Conservation (phyloP, 2,113 vertebrate genomes). For the Strix aluco region DNA sequence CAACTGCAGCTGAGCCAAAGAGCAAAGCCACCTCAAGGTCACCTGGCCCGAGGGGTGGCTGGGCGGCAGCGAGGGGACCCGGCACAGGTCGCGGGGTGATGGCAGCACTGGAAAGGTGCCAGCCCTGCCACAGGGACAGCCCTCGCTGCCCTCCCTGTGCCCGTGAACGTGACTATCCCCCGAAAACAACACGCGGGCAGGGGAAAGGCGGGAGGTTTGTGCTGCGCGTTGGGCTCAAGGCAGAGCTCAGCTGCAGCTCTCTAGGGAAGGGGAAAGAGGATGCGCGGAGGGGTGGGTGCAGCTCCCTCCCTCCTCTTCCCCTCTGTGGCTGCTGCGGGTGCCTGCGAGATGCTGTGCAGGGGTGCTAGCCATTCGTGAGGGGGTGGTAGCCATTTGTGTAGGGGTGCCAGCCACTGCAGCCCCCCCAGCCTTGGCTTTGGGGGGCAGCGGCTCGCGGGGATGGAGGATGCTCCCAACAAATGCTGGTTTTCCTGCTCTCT, state of each 20-base stretch:
- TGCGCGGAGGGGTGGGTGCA: fast-evolving
- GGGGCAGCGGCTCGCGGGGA: fast-evolving
- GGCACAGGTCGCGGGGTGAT: fast-evolving
- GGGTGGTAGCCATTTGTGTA: background rate
- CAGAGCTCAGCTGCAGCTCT: fast-evolving
- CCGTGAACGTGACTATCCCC: fast-evolving
- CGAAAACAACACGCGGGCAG: fast-evolving
- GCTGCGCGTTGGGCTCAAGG: fast-evolving
- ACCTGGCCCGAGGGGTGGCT: background rate
- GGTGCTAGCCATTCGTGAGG: background rate
- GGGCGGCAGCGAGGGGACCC: background rate
- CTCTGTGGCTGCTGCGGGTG: background rate
- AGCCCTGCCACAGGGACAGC: background rate
- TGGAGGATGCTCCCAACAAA: background rate
- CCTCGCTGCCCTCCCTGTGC: fast-evolving
- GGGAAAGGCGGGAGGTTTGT: background rate
- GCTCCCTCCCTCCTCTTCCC: background rate
- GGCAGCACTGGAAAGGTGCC: background rate
- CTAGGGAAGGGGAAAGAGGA: background rate
- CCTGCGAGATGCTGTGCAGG: background rate
- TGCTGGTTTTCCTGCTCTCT: background rate
- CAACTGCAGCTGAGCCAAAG: constrained; percentile 39
- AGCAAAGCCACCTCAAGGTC: constrained; percentile 58
- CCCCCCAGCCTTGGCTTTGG: background rate
- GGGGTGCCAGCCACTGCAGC: background rate